Evolutionary conservation across 1,140 invertebrate species (phyloP), one percentile per base, ranked within the genome.

Genomic region (Andricus grossulariae): DNA sequence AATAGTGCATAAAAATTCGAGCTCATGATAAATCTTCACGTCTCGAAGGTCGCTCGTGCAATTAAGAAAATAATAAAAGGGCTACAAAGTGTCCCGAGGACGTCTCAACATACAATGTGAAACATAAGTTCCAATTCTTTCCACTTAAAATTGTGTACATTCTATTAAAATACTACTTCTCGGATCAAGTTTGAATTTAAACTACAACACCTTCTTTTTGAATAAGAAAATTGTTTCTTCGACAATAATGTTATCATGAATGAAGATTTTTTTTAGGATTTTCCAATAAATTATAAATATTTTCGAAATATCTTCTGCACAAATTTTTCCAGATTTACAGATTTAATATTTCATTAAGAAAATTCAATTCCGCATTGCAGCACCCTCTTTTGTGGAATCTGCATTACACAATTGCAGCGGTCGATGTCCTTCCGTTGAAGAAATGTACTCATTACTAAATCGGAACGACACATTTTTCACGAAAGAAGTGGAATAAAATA

Each of bases 51-150:
- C 51, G 51, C 1, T 54, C 51, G 4, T 54, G 51, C 51, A 54
- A 54, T 54, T 12, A 54, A 51, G 50, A 51, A 51, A 54, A 54
- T 54, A 54, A 54, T 54, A 54, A 54, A 54, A 54, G 51, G 51
- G 51, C 51, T 18, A 54, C 51, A 54, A 54, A 54, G 51, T 54
- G 51, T 54, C 51, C 51, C 51, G 51, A 54, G 51, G 51, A 54
- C 51, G 13, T 7, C 51, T n/a, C 51, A 54, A 15, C 51, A 32
- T 32, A 32, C 25, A 32, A 32, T 32, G 25, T 54, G 51, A 1
- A 54, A n/a, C 7, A n/a, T n/a, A 7, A 54, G 18, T n/a, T 54
- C 16, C 16, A 54, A 54, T n/a, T 54, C 51, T n/a, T n/a, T n/a
- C 12, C 13, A 18, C 15, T 54, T 54, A 32, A 32, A 32, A 32